Evolutionary conservation across 2,797 vertebrate genomes (phyloP), one percentile per base, ranked within the genome.

Genomic region (Limnodromus scolopaceus): DNA sequence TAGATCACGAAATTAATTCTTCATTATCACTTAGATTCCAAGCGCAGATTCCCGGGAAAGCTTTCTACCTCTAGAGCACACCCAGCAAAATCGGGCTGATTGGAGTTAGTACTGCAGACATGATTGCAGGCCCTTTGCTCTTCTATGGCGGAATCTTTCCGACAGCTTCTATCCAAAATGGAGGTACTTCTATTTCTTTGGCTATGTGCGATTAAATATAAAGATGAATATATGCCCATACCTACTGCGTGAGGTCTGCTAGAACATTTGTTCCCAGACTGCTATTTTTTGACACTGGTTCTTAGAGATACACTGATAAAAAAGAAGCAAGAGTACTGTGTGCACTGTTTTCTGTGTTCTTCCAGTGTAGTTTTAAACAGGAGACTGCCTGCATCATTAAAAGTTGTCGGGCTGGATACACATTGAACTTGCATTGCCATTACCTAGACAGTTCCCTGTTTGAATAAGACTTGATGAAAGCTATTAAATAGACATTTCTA

Each of bases 361-460:
- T 57, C 30, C 46, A 43, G 11, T 25, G 30, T 15, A 18, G 18
- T 43, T 41, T 79, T 72, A 72, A 91, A 48, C 7, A n/a, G 41
- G 25, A 89, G 25, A 23, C n/a, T 78, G 18, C 41, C 25, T 66
- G 27, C 27, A n/a, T 43, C 28, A 2, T 72, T 75, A 8, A 61
- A 95, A 76, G 20, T 45, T 65, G 7, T 57, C 61, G n/a, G 58
- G 3, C 49, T 71, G 57, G n/a, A 32, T 61, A 30, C 5, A 30
- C 4, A 4, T 13, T 71, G 24, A 78, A 79, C 16, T 58, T 0
- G 0, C 6, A 13, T n/a, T 1, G 11, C 38, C 12, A 15, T 58
- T 48, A 65, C 16, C 18, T 23, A 68, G 39, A 28, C 6, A 15
- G 25, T 36, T 87, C 36, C 57, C 28, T 66, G 43, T 22, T 36